Evolutionary conservation across 1,140 invertebrate species (phyloP), one percentile per base, ranked within the genome.

Genomic region (Cotesia glomerata): DNA sequence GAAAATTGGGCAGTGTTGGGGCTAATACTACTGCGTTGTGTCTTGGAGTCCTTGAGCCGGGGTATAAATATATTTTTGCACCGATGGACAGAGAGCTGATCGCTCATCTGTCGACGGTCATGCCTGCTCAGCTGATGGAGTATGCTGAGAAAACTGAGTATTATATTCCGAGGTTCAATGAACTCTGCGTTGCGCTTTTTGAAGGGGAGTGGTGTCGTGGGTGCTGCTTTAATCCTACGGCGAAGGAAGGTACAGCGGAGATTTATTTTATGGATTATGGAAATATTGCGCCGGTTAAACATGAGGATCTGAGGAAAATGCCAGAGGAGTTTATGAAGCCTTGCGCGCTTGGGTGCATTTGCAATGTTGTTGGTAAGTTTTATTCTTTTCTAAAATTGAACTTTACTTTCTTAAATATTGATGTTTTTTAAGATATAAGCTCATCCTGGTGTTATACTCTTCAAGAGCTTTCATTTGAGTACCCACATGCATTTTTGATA

Each of bases 191-290:
- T 0, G 84, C 82, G 8, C 65, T 78, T 0, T 85, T 74, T 32
- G 54, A 78, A 0, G 73, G 26, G 8, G 14, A 0, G 0, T 87
- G 81, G 80, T 87, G 81, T 54, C 78, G 86, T 4, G 85, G 79
- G 0, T 26, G 68, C 0, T 86, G 85, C 18, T 0, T 83, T 0
- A 2, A 66, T 26, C 68, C 74, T 16, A 80, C 13, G 4, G 18
- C 51, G 13, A 74, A 71, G 0, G 34, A 62, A 0, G 74, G 67
- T 2, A 66, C 75, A 18, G 67, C 78, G 4, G 0, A 49, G 0
- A 69, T 87, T 7, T 80, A 80, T 9, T 85, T 84, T 4, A 26
- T 86, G 8, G 86, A 87, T 69, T 85, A 65, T 61, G 86, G 86
- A 5, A 85, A 85, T 51, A 52, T 75, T 0, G 74, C 74, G 2